Base-by-base conservation (phyloP, 1,140 invertebrate genomes). In the Propsilocerus akamusi region DNA sequence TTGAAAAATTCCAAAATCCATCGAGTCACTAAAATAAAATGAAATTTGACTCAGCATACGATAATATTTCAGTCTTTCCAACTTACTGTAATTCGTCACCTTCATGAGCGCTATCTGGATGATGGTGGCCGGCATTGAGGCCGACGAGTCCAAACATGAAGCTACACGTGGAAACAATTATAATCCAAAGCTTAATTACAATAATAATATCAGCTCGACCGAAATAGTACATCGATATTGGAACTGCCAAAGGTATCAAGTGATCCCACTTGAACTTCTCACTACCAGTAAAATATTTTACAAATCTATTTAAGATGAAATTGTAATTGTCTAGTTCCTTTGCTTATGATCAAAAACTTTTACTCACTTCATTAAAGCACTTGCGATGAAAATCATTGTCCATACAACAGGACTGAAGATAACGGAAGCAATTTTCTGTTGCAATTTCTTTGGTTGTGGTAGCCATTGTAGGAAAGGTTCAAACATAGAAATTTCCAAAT, bases 71-170 rank as follows among this genome's bases (percentile, higher is more conserved):
- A n/a, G n/a, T n/a, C n/a, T n/a, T n/a, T n/a, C n/a, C 48, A 49
- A 53, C 41, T 61, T 69, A 77, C 72, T 69, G 68, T 37, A 74
- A 60, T 53, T 71, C 63, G 61, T 90, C 86, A 4, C 86, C 85
- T 58, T 89, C 85, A 56, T 89, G 86, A 60, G 85, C 86, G 49
- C 85, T 80, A 25, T 84, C 73, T 0, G 84, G 83, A 67, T 86
- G 82, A 64, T 89, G 85, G 72, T 90, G 86, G 26, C 77, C 83
- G 4, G 81, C 86, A 60, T 78, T 84, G 0, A 85, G 53, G 4
- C 80, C 85, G 34, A 86, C 75, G 1, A 72, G 54, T 10, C 58
- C 64, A 58, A 88, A 85, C 2, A 73, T 52, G 17, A 79, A 72
- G 58, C 83, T 84, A 0, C 60, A 67, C 0, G 72, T 57, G 4